phyloP scores from a whole-genome alignment of 2,113 vertebrate species.

The Salvator merianae region DNA sequence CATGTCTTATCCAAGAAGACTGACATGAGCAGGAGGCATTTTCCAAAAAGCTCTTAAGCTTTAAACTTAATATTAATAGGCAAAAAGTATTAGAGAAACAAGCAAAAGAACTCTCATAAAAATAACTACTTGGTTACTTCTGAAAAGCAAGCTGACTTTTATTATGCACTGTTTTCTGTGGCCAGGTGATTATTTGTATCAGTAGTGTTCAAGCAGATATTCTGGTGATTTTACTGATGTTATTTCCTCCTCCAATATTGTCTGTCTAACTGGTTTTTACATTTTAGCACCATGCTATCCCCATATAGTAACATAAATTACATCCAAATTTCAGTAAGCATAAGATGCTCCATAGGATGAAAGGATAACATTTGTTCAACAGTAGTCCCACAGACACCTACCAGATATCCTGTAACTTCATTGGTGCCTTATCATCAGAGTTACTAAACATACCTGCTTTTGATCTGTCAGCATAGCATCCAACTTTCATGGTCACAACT shows the following conservation, averaged over 20 bases:
- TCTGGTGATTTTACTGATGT: not conserved
- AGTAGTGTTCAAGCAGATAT: not conserved
- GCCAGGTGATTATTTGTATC: not conserved
- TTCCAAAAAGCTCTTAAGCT: not conserved
- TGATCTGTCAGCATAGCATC: not conserved
- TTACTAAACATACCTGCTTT: not conserved
- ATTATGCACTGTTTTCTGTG: not conserved
- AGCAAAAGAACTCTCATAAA: not conserved
- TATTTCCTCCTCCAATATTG: constrained; percentile 5
- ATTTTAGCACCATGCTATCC: constrained; percentile 2
- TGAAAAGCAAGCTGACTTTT: not conserved
- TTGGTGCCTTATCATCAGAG: not conserved
- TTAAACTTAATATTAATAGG: not conserved
- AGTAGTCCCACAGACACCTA: not conserved
- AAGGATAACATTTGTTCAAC: not conserved
- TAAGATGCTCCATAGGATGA: not conserved
- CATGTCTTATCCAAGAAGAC: not conserved
- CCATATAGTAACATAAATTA: constrained; percentile 8
- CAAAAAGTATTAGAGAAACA: not conserved
- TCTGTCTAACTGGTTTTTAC: not conserved
- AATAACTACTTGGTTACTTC: not conserved
- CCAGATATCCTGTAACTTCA: not conserved
- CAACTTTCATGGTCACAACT: not conserved
- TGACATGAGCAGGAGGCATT: not conserved
- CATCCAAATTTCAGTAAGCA: not conserved